Base-by-base conservation (phyloP, 2,888 invertebrate genomes). In the Chrysodeixis includens region DNA sequence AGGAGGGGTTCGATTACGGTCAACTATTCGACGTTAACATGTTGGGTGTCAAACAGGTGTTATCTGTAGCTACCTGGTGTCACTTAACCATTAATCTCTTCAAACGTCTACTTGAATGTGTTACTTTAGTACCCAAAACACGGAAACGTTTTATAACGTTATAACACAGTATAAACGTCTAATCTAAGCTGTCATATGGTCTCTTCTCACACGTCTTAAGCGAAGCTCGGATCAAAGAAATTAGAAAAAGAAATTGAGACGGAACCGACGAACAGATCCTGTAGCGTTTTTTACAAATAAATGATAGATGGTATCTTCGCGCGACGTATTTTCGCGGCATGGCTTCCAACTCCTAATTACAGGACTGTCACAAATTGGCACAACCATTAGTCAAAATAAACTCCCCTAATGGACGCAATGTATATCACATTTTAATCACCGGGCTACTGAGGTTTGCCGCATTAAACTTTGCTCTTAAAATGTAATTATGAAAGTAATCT, bases 371-470 rank as follows among this genome's bases (percentile, higher is more conserved):
- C 59, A 74, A 76, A 54, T 71, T 16, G 56, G 35, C 55, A 30
- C 52, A 40, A 61, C 49, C 68, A 75, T 78, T 75, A 75, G 57
- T 70, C 66, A 76, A 67, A 66, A 61, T 73, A 65, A 61, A 57
- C 51, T 60, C 22, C 30, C 60, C 20, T 68, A 69, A 71, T 72
- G 63, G 62, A 53, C 35, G 40, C 51, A 44, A 60, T 58, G 40
- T 66, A 59, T 72, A 63, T 72, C 56, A 55, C 62, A 49, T 49
- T 55, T 49, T 40, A 69, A 63, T 46, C 44, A 49, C 56, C 18
- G n/a, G 14, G 46, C 49, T 16, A 44, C 53, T 9, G 26, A 55
- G 40, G 16, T 10, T 22, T 32, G 30, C 53, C 55, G 49, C 56
- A 53, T 66, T 59, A 12, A 62, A 62, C 44, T 64, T 59, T 26